Conservation (phyloP, 2,113 vertebrate genomes). For the Neogale vison region DNA sequence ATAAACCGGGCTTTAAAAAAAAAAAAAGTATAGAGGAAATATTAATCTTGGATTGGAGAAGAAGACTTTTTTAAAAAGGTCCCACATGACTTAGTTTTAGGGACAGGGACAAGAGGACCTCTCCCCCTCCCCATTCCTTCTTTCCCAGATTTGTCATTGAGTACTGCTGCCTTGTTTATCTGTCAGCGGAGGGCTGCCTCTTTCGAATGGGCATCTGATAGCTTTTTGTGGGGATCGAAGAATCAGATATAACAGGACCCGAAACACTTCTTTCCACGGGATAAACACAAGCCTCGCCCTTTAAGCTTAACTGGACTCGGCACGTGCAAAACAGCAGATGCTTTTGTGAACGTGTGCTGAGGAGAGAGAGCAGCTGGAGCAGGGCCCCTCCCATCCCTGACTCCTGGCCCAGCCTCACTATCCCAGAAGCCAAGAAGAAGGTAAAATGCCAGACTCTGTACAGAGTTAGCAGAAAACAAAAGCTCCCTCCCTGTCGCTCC, state of each 20-base stretch:
- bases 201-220: background rate
- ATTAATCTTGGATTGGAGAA: background rate
- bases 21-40: background rate
- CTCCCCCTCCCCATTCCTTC: too few species aligned
- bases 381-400: background rate
- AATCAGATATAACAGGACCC: background rate
- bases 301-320: background rate
- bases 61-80: background rate
- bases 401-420: background rate
- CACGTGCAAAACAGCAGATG: background rate
- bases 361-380: background rate
- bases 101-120: background rate
- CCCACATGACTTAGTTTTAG: background rate
- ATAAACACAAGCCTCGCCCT: background rate
- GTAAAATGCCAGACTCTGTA: background rate
- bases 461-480: background rate
- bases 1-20: constrained; percentile 10
- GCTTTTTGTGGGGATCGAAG: background rate
- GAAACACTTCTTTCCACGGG: background rate
- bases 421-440: background rate
- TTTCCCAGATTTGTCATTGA: background rate
- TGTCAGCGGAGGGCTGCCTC: background rate
- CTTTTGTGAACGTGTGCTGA: background rate
- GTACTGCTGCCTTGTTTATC: background rate
- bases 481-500: background rate